These are phyloP conservation scores for Saccopteryx leptura DNA, from an alignment of 2,113 vertebrate genomes.

Conservation along the genomic window DNA sequence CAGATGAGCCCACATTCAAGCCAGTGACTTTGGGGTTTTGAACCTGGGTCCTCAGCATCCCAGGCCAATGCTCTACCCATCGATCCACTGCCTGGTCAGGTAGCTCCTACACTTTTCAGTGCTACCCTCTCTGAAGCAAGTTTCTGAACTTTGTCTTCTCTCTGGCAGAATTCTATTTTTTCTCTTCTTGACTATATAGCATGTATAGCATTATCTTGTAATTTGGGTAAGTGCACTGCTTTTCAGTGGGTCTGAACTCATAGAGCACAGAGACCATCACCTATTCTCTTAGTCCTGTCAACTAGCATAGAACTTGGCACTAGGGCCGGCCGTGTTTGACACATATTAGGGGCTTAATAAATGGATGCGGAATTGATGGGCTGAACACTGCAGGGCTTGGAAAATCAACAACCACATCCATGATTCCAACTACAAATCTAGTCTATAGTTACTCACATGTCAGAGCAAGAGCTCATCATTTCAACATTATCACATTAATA, in stretches of 20 bases:
- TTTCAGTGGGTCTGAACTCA: slow-evolving; percentile 16
- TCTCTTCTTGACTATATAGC: background rate
- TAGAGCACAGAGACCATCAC: background rate
- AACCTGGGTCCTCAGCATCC: too few relatives aligned
- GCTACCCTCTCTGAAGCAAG: background rate
- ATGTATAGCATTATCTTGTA: background rate
- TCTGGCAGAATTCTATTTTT: slow-evolving; percentile 42
- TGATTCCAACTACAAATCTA: background rate
- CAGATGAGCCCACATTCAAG: too few relatives aligned
- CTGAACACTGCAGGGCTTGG: slow-evolving; percentile 41
- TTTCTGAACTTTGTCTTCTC: slow-evolving; percentile 15
- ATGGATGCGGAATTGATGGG: slow-evolving; percentile 5
- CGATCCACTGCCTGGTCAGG: too few relatives aligned
- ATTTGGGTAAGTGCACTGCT: background rate
- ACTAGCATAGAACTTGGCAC: slow-evolving; percentile 19
- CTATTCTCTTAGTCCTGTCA: background rate
- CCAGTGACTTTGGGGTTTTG: too few relatives aligned
- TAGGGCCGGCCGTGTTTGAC: background rate
- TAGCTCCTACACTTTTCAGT: background rate
- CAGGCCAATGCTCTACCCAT: too few relatives aligned
- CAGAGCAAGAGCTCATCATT: slow-evolving; percentile 46
- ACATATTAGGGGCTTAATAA: background rate
- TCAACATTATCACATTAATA: slow-evolving; percentile 51
- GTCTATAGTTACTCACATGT: slow-evolving; percentile 45
- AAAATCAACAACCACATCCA: slow-evolving; percentile 24